Percentiles rank a stretch among this genome's conserved stretches.
Conservation (phyloP, 1,140 invertebrate genomes). For the Archivesica marissinica region DNA sequence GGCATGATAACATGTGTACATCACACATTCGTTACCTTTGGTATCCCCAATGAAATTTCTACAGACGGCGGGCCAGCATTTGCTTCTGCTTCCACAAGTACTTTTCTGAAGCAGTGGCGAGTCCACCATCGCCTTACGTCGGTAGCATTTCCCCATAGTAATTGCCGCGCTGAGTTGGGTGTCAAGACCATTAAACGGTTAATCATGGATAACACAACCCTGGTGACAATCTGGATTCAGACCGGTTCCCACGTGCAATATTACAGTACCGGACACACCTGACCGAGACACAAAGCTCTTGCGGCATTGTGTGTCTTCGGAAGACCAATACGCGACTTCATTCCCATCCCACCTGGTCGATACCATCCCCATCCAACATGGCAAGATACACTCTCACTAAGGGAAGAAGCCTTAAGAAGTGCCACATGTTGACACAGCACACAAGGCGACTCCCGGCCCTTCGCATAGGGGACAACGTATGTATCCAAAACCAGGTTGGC, state of each 20-base stretch:
- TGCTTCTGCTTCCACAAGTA: conserved; percentile 45
- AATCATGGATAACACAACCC: conserved; percentile 18
- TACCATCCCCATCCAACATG: conserved; percentile 64
- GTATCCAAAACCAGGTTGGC: conserved; percentile 50
- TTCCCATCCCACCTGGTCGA: conserved; percentile 59
- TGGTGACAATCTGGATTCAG: conserved; percentile 56
- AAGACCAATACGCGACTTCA: conserved; percentile 36
- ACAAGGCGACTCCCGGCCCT: conserved; percentile 62
- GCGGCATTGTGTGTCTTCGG: conserved; percentile 53
- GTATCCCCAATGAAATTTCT: conserved; percentile 60
- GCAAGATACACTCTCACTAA: conserved; percentile 13
- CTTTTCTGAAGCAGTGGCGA: conserved; percentile 58
- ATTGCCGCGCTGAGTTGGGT: conserved; percentile 63
- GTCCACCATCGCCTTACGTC: conserved; percentile 64
- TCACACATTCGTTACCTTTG: conserved; percentile 58
- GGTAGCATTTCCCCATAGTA: conserved; percentile 64
- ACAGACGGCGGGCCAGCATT: conserved; percentile 64
- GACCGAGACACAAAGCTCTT: conserved; percentile 47
- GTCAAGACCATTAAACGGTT: conserved; percentile 69
- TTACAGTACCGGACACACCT: conserved; percentile 66
- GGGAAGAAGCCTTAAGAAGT: conserved; percentile 62
- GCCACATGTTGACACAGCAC: conserved; percentile 63
- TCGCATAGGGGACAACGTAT: conserved; percentile 58
- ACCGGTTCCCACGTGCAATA: conserved; percentile 60
- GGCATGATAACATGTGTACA: conserved; percentile 53